Percentiles rank a stretch among this genome's conserved stretches.
phyloP scores from a whole-genome alignment of 2,113 vertebrate genomes.

The Cyprinus carpio region DNA sequence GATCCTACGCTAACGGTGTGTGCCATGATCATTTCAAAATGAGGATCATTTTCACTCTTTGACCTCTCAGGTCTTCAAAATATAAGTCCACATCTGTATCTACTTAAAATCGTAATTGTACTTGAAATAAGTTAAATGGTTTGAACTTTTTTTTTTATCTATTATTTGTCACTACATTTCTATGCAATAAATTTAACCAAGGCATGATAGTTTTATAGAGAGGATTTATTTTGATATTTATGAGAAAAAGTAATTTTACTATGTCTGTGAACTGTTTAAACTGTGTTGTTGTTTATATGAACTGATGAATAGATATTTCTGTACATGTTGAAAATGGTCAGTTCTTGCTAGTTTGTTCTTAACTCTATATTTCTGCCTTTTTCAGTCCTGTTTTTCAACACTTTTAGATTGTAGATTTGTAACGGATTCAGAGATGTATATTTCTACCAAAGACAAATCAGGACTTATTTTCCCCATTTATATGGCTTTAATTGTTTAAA shows the following conservation, averaged over 20 bases:
- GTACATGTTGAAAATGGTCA: conserved; percentile 52
- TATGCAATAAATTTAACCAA: conserved; percentile 86
- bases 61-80: conserved; percentile 43
- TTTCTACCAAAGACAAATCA: conserved; percentile 84
- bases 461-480: conserved; percentile 77
- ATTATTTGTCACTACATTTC: conserved; percentile 87
- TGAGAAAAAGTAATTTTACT: conserved; percentile 71
- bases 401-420: conserved; percentile 38
- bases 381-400: conserved; percentile 37
- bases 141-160: conserved; percentile 57
- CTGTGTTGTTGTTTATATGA: conserved; percentile 59
- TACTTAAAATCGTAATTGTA: conserved; percentile 61
- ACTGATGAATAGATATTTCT: conserved; percentile 54
- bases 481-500: conserved; percentile 65
- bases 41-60: conserved; percentile 29
- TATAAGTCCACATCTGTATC: conserved; percentile 47
- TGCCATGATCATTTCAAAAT: neutral
- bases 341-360: conserved; percentile 36
- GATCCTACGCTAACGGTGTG: neutral
- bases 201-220: conserved; percentile 81
- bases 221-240: conserved; percentile 94
- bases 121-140: conserved; percentile 56
- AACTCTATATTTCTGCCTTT: conserved; percentile 8
- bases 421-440: conserved; percentile 66
- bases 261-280: conserved; percentile 83